Evolutionary conservation across 2,113 vertebrate species (phyloP).

Genomic region (Todiramphus saurophagus): DNA sequence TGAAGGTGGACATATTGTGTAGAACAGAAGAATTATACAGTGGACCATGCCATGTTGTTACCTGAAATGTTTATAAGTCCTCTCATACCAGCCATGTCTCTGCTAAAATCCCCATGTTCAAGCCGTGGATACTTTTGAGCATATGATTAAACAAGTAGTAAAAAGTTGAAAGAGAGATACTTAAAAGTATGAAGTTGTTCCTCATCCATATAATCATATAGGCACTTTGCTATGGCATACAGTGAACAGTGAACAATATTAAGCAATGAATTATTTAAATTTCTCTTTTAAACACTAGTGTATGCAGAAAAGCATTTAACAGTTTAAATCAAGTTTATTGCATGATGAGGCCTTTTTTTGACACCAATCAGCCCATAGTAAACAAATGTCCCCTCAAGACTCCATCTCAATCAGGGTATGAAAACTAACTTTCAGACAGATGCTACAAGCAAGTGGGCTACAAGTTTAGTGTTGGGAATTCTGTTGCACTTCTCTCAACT

Average conservation of each 20-base stretch:
- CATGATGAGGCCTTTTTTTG: neutral
- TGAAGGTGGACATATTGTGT: rapidly evolving
- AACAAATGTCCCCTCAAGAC: neutral
- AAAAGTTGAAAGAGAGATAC: neutral
- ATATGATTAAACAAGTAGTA: neutral
- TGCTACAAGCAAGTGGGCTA: neutral
- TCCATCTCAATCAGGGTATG: neutral
- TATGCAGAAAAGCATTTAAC: neutral
- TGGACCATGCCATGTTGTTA: neutral
- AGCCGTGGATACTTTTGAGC: neutral
- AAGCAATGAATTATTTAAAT: neutral
- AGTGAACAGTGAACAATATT: neutral
- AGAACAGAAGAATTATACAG: neutral
- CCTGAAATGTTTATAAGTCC: neutral
- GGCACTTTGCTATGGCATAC: neutral
- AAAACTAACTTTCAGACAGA: neutral
- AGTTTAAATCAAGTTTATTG: neutral
- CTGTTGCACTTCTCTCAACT: neutral
- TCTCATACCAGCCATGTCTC: neutral
- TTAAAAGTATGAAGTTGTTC: neutral
- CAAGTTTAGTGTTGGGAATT: neutral
- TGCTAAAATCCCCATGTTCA: neutral
- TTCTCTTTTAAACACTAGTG: neutral
- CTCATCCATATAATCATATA: neutral
- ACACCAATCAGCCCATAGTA: neutral